phyloP scores from a whole-genome alignment of 1,140 invertebrate species.

The Drosophila suzukii region DNA sequence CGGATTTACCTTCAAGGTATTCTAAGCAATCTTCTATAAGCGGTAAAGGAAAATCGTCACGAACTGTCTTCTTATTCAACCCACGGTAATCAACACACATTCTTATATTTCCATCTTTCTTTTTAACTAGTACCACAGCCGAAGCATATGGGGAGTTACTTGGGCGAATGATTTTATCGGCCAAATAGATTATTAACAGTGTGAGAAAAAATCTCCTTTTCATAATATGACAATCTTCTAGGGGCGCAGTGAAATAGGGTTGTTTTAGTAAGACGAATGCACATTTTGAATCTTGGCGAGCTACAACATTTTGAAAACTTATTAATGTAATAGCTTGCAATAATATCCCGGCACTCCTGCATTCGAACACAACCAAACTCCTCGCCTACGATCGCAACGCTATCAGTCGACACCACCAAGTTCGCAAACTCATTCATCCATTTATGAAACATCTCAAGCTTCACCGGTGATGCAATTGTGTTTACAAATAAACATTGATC shows the following conservation, averaged over 20 bases:
- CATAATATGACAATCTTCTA: no score
- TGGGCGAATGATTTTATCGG: not conserved
- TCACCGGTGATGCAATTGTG: no score
- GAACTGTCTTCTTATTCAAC: conserved; percentile 5
- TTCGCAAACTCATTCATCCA: no score
- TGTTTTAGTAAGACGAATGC: not conserved
- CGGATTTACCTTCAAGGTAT: not conserved
- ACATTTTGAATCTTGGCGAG: not conserved
- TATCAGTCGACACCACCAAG: no score
- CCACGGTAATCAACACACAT: conserved; percentile 29
- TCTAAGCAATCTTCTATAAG: conserved; percentile 22
- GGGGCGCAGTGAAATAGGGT: no score
- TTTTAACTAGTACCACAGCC: conserved; percentile 14
- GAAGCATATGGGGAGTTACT: conserved; percentile 1
- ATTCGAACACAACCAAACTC: no score
- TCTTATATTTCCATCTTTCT: conserved; percentile 9
- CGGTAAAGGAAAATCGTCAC: conserved; percentile 6
- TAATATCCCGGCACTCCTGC: no score
- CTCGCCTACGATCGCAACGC: no score
- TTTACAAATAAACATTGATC: no score
- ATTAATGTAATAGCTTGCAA: not conserved
- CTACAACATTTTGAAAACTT: conserved; percentile 1
- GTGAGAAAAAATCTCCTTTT: no score
- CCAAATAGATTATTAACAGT: conserved; percentile 2
- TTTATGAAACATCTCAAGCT: no score